Base-by-base conservation (phyloP, 2,797 vertebrate species). In the Danio aesculapii region DNA sequence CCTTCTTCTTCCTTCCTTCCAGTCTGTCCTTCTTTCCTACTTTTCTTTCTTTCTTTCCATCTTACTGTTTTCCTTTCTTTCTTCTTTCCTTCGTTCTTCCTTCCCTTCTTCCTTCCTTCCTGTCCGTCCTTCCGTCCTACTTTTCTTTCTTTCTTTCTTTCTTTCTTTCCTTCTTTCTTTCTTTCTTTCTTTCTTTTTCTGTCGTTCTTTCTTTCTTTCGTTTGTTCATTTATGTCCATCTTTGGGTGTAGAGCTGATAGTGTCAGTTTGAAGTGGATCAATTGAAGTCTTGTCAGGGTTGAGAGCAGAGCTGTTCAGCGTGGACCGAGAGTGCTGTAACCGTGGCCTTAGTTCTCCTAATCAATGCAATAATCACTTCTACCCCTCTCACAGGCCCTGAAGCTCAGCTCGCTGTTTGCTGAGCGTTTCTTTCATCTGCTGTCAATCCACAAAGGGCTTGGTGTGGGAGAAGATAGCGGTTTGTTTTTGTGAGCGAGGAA, bases 301-400 rank as follows among this genome's bases (percentile, higher is more conserved):
- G 75, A 87, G 75, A 68, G 52, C 71, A 64, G 79, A 71, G 57
- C 81, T 77, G 9, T 70, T 44, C 70, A 21, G 67, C 19, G 53
- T 79, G 61, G 61, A 30, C 16, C 46, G 62, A 61, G 79, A 75
- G 69, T 81, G 67, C 70, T 83, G 74, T 64, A 85, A 53, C 77
- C n/a, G 3, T 80, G 78, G 62, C n/a, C 64, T 90, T 83, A 83
- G 82, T 87, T 79, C 68, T 79, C 76, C 79, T 72, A 84, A 88
- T 92, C 90, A 80, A 89, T 91, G 82, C 79, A 79, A 64, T 84
- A 89, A 92, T 92, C 86, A 88, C 87, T 88, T 77, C 79, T 73
- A 86, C 81, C 84, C 86, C 82, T 82, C 6, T 77, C 70, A 44
- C 87, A 82, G 77, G 83, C 81, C 85, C 55, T 16, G 17, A 62